Percentiles rank a stretch among this genome's conserved stretches.
Conservation (phyloP, 2,888 invertebrate species). For the Drosophila stalkeri region DNA sequence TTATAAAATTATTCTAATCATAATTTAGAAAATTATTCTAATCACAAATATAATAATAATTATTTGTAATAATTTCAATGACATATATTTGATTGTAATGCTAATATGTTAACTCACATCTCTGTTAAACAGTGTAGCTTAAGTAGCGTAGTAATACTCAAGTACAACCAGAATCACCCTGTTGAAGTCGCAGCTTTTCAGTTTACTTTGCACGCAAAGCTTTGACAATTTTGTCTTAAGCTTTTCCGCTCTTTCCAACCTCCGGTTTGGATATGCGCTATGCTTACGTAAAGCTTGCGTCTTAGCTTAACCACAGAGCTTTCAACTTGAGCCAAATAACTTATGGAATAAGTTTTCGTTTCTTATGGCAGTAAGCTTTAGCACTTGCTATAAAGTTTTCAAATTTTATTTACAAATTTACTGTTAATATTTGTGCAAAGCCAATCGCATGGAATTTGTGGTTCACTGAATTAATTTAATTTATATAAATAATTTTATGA, state of each 20-base stretch:
- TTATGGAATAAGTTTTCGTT: background rate
- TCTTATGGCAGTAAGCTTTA: constrained; percentile 39
- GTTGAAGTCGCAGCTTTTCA: constrained; percentile 29
- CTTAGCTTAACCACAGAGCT: constrained; percentile 15
- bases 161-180: constrained; percentile 25
- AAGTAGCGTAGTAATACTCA: background rate
- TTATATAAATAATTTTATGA: constrained; percentile 11
- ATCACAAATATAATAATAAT: too few species aligned
- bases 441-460: constrained; percentile 24
- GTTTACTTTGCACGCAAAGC: constrained; percentile 24
- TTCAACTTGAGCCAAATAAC: constrained; percentile 15
- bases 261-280: constrained; percentile 66
- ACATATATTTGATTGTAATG: too few species aligned
- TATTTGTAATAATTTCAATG: too few species aligned
- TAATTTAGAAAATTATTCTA: too few species aligned
- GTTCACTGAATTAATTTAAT: constrained; percentile 12
- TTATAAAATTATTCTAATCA: too few species aligned
- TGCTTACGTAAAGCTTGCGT: constrained; percentile 22
- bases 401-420: constrained; percentile 1
- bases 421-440: background rate
- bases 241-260: constrained; percentile 37
- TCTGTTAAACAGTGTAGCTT: background rate
- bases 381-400: constrained; percentile 37
- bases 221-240: constrained; percentile 42
- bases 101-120: too few species aligned